A percentile compares a stretch with the other conserved stretches of the same genome.
phyloP scores from a whole-genome alignment of 2,888 invertebrate genomes.

The Agonum fuliginosum region DNA sequence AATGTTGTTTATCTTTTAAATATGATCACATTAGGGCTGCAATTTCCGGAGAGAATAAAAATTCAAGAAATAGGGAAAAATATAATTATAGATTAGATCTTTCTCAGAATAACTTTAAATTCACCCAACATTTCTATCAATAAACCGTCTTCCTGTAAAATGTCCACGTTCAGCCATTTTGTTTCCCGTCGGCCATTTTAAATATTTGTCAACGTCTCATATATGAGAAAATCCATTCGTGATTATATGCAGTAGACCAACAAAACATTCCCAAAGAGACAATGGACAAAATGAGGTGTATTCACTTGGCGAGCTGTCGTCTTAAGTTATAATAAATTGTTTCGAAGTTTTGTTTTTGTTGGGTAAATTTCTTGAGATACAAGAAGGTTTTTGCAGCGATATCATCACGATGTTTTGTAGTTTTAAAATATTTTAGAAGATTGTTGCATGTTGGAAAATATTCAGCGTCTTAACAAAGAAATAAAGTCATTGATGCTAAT shows the following conservation, averaged over 20 bases:
- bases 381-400: not conserved
- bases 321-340: slow-evolving; percentile 61
- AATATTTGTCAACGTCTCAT: slow-evolving; percentile 62
- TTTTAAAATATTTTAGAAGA: no score
- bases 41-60: not conserved
- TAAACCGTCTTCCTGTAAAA: not conserved
- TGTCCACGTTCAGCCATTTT: slow-evolving; percentile 61
- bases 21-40: not conserved
- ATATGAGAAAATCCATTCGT: slow-evolving; percentile 61
- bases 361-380: no score
- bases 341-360: slow-evolving; percentile 46
- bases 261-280: slow-evolving; percentile 33
- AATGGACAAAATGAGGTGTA: slow-evolving; percentile 23
- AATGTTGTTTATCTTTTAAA: not conserved
- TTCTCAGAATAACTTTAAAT: no score
- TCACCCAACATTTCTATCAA: not conserved
- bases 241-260: slow-evolving; percentile 62
- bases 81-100: slow-evolving; percentile 7
- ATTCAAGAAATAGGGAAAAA: not conserved
- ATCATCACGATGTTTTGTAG: no score
- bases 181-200: slow-evolving; percentile 63
- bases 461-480: no score
- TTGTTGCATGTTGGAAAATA: no score
- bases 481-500: no score
- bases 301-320: slow-evolving; percentile 36